These are phyloP conservation scores for Cosmorhoe ocellata DNA, from an alignment of 2,888 invertebrate genomes.

Conservation along the genomic window DNA sequence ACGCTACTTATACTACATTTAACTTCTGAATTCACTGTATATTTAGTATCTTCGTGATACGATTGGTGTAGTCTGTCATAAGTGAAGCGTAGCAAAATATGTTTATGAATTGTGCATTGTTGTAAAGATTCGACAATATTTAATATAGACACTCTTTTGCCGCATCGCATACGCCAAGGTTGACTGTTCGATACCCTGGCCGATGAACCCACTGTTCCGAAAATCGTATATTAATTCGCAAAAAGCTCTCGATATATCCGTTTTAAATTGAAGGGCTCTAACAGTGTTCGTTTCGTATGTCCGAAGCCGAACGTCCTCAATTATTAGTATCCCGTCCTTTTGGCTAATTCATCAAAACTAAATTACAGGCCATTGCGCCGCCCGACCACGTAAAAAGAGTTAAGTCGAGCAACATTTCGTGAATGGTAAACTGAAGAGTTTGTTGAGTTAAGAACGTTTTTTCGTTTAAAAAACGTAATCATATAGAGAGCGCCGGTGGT, in stretches of 20 bases:
- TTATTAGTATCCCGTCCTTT: conserved; percentile 61
- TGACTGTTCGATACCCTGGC: conserved; percentile 41
- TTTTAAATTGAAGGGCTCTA: conserved; percentile 56
- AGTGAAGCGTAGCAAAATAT: conserved; percentile 13
- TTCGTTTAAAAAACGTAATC: conserved; percentile 1
- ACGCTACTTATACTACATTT: conserved; percentile 13
- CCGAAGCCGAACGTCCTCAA: conserved; percentile 49
- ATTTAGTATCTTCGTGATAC: conserved; percentile 6
- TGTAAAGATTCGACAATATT: conserved; percentile 19
- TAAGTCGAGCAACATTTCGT: conserved; percentile 29
- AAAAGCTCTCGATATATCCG: conserved; percentile 58
- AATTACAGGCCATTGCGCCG: conserved; percentile 63
- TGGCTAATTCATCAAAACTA: conserved; percentile 69
- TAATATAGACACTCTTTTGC: conserved; percentile 25
- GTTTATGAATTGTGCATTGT: conserved; percentile 18
- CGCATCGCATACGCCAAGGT: conserved; percentile 42
- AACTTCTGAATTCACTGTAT: neutral
- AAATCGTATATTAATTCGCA: conserved; percentile 50
- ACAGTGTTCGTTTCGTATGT: conserved; percentile 42
- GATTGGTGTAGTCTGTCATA: conserved; percentile 3
- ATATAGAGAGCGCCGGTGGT: too few relatives aligned
- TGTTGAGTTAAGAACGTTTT: conserved; percentile 17
- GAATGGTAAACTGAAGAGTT: conserved; percentile 22
- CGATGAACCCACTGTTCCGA: conserved; percentile 50
- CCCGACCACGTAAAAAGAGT: conserved; percentile 43